Conservation (phyloP, 2,113 vertebrate genomes). For the Pituophis catenifer region DNA sequence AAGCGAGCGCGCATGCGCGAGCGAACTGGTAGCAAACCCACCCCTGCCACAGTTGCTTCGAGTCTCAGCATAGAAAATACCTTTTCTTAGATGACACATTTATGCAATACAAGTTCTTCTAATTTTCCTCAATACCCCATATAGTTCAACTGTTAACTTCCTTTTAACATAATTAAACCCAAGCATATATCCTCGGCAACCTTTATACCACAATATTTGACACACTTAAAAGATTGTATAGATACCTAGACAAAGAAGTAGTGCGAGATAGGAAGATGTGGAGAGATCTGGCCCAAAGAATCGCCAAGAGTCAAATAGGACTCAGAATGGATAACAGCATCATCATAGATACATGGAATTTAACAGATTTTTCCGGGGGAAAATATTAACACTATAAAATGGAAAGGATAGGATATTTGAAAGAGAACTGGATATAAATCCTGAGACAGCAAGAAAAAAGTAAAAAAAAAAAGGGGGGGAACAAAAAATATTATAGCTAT, state of each 20-base stretch:
- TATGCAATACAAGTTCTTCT: neutral
- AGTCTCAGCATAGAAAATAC: neutral
- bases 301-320: too few relatives aligned
- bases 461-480: too few relatives aligned
- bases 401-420: too few relatives aligned
- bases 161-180: neutral
- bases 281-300: too few relatives aligned
- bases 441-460: neutral
- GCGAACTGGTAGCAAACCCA: too few relatives aligned
- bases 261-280: too few relatives aligned
- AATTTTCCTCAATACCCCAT: neutral
- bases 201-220: neutral
- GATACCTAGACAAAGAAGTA: neutral
- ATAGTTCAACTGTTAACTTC: neutral
- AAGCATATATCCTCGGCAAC: neutral
- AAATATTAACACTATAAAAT: too few relatives aligned
- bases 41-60: neutral
- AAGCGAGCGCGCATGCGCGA: too few relatives aligned
- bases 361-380: too few relatives aligned
- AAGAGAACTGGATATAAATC: too few relatives aligned
- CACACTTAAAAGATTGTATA: neutral
- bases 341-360: too few relatives aligned
- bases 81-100: neutral
- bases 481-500: neutral
- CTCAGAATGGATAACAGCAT: too few relatives aligned